Percentiles rank a stretch among this genome's conserved stretches.
These are phyloP conservation scores for Nasonia oneida DNA, from an alignment of 2,888 invertebrate genomes.

Conservation along the genomic window DNA sequence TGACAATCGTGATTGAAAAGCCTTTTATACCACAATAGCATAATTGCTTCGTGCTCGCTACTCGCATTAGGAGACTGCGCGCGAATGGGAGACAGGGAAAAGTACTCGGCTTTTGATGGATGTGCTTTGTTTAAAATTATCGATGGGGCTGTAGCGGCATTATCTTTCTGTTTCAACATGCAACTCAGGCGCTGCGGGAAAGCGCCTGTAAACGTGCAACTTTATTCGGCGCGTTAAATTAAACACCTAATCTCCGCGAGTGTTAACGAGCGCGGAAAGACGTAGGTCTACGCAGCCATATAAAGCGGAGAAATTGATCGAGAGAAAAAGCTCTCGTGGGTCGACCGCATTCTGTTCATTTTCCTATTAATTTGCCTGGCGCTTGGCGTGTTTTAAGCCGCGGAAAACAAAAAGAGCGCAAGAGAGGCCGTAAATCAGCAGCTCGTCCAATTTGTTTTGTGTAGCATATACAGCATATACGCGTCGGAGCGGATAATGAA, in stretches of 20 bases:
- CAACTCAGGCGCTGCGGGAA: too few relatives aligned
- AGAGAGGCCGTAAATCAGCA: conserved; percentile 32
- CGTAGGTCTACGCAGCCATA: conserved; percentile 13
- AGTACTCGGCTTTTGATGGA: neutral
- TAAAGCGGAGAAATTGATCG: neutral
- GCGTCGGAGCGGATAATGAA: neutral
- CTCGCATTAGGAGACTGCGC: conserved; percentile 17
- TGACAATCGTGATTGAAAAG: conserved; percentile 49
- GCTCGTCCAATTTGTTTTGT: conserved; percentile 45
- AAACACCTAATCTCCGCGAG: conserved; percentile 17
- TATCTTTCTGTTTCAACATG: too few relatives aligned
- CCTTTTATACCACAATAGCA: conserved; percentile 43
- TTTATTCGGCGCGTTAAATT: conserved; percentile 27
- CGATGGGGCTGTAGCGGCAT: too few relatives aligned
- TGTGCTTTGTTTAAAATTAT: neutral
- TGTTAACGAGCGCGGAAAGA: neutral
- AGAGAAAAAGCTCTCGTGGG: conserved; percentile 30
- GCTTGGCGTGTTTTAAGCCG: conserved; percentile 9
- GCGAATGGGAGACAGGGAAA: neutral
- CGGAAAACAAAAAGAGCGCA: neutral
- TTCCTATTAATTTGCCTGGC: conserved; percentile 37
- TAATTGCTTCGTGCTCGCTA: conserved; percentile 14
- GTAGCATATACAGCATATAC: neutral
- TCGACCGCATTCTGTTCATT: conserved; percentile 23
- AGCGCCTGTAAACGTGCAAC: conserved; percentile 14